phyloP scores from a whole-genome alignment of 2,888 invertebrate genomes.

The Blomia tropicalis region DNA sequence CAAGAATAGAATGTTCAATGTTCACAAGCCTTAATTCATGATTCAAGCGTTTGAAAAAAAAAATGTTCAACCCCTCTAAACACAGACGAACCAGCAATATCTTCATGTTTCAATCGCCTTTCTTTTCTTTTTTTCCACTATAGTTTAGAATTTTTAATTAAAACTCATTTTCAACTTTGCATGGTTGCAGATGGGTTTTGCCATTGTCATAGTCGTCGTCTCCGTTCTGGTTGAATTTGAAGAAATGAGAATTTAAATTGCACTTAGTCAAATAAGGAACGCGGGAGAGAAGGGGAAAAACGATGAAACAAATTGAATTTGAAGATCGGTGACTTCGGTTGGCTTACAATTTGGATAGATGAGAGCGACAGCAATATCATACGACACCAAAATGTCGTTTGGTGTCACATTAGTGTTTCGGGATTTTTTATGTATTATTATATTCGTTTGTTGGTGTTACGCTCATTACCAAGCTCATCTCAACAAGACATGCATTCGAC shows the following conservation, averaged over 20 bases:
- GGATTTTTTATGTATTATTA: no score
- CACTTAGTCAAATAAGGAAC: neutral
- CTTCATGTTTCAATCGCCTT: no score
- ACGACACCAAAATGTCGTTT: neutral
- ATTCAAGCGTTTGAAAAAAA: no score
- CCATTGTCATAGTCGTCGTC: no score
- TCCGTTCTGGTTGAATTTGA: no score
- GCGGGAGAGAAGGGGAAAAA: no score
- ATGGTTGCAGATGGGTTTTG: no score
- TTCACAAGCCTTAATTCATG: no score
- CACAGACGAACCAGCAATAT: constrained; percentile 5
- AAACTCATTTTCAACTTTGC: neutral
- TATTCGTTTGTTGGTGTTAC: neutral
- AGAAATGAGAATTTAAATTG: neutral
- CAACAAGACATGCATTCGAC: neutral
- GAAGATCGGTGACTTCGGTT: neutral
- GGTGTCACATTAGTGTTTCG: no score
- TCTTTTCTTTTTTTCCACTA: neutral
- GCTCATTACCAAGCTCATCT: neutral
- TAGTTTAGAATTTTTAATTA: neutral
- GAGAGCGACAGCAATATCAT: neutral
- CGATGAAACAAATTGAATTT: neutral
- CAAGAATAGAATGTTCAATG: no score
- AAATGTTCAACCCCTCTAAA: no score
- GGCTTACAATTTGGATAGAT: neutral